Evolutionary conservation across 1,140 invertebrate species (phyloP), one percentile per base, ranked within the genome.

Genomic region (Ladona fulva): DNA sequence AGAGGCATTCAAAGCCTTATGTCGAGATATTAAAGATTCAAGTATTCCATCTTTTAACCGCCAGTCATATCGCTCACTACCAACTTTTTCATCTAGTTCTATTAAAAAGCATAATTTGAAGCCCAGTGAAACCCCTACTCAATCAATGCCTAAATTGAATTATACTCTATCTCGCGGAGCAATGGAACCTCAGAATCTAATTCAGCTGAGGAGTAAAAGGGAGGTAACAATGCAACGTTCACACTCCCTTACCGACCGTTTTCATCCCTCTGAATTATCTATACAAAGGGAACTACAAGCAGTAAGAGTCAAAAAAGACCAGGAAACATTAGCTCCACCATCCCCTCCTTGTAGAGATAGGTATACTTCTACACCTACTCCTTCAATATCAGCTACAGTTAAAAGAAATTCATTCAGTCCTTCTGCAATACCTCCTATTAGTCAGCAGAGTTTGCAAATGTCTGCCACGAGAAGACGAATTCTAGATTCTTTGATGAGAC

Each of bases 1-100:
- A 19, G 76, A 79, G 7, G 80, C 80, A n/a, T 81, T 80, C 76
- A 80, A 81, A 78, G 78, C 80, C 25, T 77, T 81, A 66, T 77
- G 44, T 75, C 19, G 76, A 25, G 78, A 80, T 74, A 80, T 80
- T 44, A 24, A 79, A 74, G 73, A 76, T 22, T 80, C 79, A 19
- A 25, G 74, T 24, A 24, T 19, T 66, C 5, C 52, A 66, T 16
- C 16, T 19, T 66, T 66, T 12, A 66, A 66, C 14, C 52, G 52
- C 14, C 52, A 66, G 12, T 3, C 52, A 12, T 66, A 66, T 22
- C 52, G 52, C 14, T 66, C 52, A 6, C 52, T 66, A 6, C 52
- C 52, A 66, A 19, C 52, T 66, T 66, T 66, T 66, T 66, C 52
- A 66, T 66, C 52, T 19, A 19, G 5, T 66, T 19, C 52, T 19